Evolutionary conservation across 2,113 vertebrate species (phyloP).

Genomic region (Apaloderma vittatum): DNA sequence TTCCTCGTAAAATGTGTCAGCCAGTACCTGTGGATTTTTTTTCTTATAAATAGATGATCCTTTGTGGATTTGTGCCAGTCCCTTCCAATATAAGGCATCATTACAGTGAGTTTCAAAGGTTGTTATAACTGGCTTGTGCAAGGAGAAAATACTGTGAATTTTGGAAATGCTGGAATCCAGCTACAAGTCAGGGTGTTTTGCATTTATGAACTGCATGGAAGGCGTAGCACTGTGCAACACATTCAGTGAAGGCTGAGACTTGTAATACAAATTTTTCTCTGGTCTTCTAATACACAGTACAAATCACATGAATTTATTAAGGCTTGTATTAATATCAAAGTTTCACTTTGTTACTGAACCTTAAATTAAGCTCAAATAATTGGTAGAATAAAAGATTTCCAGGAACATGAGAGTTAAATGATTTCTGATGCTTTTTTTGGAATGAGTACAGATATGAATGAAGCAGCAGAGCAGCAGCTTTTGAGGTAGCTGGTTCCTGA

Average conservation of each 20-base stretch:
- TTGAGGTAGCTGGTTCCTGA: slow-evolving; percentile 21
- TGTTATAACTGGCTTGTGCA: background rate
- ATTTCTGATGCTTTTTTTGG: background rate
- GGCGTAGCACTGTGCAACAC: background rate
- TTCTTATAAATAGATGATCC: slow-evolving; percentile 28
- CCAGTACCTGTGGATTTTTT: background rate
- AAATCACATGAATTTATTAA: background rate
- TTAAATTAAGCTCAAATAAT: slow-evolving; percentile 21
- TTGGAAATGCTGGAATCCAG: background rate
- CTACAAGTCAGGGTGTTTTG: background rate
- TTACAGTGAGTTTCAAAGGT: background rate
- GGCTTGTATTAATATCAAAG: background rate
- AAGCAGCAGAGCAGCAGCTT: background rate
- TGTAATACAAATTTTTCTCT: background rate
- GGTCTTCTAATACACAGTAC: background rate
- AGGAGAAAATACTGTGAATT: background rate
- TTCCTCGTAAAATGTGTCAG: slow-evolving; percentile 36
- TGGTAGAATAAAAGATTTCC: background rate
- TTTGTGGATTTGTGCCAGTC: slow-evolving; percentile 1
- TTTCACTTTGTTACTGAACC: background rate
- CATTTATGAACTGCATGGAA: background rate
- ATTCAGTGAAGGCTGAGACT: background rate
- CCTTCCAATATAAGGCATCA: background rate
- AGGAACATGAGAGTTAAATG: background rate
- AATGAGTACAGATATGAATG: background rate